A percentile compares a stretch with the other conserved stretches of the same genome.
Conservation (phyloP, 2,113 vertebrate species). For the Tachysurus vachellii region DNA sequence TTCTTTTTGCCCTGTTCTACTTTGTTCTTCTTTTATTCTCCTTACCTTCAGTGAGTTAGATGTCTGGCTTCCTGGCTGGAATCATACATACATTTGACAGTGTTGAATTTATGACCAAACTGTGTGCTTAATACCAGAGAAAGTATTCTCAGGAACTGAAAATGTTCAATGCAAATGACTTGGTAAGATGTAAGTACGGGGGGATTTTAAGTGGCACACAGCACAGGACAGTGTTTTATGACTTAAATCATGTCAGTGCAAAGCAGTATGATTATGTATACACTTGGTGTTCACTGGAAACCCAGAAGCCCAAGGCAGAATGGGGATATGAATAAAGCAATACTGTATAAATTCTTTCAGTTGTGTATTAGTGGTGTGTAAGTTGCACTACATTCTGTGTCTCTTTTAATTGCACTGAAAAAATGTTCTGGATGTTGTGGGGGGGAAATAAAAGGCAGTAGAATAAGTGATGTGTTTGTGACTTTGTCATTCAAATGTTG, state of each 20-base stretch:
- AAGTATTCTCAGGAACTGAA: slow-evolving; percentile 65
- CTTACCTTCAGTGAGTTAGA: slow-evolving; percentile 56
- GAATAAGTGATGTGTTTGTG: slow-evolving; percentile 9
- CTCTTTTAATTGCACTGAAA: slow-evolving; percentile 69
- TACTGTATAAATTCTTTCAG: slow-evolving; percentile 68
- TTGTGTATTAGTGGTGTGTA: slow-evolving; percentile 60
- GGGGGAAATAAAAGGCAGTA: slow-evolving; percentile 62
- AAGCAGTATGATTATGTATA: slow-evolving; percentile 40
- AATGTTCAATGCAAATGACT: slow-evolving; percentile 55
- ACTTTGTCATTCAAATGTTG: neutral
- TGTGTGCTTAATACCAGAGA: slow-evolving; percentile 51
- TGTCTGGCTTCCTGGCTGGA: slow-evolving; percentile 43
- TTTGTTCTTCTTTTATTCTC: slow-evolving; percentile 57
- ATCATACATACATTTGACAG: slow-evolving; percentile 54
- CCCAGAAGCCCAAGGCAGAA: slow-evolving; percentile 46
- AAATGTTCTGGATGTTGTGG: slow-evolving; percentile 57
- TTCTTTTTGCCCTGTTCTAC: slow-evolving; percentile 15
- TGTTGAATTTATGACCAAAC: slow-evolving; percentile 67
- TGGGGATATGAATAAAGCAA: slow-evolving; percentile 68
- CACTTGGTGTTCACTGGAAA: slow-evolving; percentile 32
- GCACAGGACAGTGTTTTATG: slow-evolving; percentile 26
- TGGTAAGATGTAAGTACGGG: neutral
- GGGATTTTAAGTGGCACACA: slow-evolving; percentile 44
- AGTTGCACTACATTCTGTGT: slow-evolving; percentile 60
- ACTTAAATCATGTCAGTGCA: slow-evolving; percentile 38